Base-by-base conservation (phyloP, 1,140 invertebrate species). In the Zaprionus vittiger region DNA sequence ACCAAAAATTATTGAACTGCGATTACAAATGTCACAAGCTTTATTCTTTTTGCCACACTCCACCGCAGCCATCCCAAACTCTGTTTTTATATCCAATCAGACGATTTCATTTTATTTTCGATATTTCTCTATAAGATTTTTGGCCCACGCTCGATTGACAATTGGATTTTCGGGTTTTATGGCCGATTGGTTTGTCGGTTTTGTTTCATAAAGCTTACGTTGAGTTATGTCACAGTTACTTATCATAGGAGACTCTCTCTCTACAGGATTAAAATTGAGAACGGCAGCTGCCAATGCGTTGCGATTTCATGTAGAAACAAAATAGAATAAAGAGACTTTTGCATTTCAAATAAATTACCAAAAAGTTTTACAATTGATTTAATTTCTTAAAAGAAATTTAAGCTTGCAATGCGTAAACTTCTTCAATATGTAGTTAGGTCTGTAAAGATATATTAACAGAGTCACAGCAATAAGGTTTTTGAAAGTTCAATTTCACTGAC, bases 1-100 rank as follows among this genome's bases (percentile, higher is more conserved):
- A 66, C 55, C 85, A 90, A 84, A 90, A 90, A 89, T 90, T 81
- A 89, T 89, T 89, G 85, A 83, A 81, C 85, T 80, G 76, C 85
- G 85, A 89, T 89, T 89, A 89, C 76, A 85, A 89, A 89, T 90
- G 85, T 77, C 85, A 89, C 75, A 89, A 82, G 73, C 75, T 69
- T 70, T 47, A 47, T 47, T 47, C 41, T 80, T 80, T 70, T 61
- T 52, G 20, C 20, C 47, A 49, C 47, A 49, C 47, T 17, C 47
- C 47, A 12, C 11, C 20, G 20, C 47, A 20, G 3, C 47, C 47
- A 12, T 34, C 0, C 31, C 31, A 9, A 34, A 7, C 31, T 34
- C 31, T 11, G 9, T 34, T 24, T 52, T 76, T 76, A 76, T 60
- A 73, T 75, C 65, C 67, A 80, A 74, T 74, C 73, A 72, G 70